phyloP scores from a whole-genome alignment of 1,140 invertebrate genomes.

The Leptoteleia sp. region DNA sequence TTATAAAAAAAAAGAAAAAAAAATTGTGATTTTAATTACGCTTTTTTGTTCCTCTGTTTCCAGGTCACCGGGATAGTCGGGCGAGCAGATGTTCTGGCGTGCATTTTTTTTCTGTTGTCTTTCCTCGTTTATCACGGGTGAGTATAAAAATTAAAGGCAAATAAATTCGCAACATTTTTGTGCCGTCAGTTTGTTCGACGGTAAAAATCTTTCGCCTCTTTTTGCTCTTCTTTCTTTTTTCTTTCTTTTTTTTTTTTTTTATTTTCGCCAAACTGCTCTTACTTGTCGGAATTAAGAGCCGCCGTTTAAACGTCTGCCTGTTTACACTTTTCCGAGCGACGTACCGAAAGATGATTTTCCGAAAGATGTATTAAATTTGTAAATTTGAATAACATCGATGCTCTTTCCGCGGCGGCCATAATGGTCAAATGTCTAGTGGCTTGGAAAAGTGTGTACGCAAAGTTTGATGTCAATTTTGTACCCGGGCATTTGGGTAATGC shows the following conservation, averaged over 20 bases:
- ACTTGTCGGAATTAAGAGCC: slow-evolving; percentile 2
- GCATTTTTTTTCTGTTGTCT: slow-evolving; percentile 90
- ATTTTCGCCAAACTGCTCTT: too few species aligned
- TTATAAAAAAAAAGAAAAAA: too few species aligned
- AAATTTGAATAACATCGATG: slow-evolving; percentile 37
- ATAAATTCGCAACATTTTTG: slow-evolving; percentile 30
- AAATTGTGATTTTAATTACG: slow-evolving; percentile 31
- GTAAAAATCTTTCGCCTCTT: too few species aligned
- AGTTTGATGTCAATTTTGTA: too few species aligned
- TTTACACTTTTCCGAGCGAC: slow-evolving; percentile 6
- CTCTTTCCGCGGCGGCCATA: slow-evolving; percentile 21
- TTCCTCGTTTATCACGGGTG: slow-evolving; percentile 90
- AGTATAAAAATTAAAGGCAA: slow-evolving; percentile 74
- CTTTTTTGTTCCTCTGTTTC: slow-evolving; percentile 72
- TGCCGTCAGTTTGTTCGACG: not conserved
- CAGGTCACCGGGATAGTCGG: slow-evolving; percentile 91
- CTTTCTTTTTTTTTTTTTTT: too few species aligned
- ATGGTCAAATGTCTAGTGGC: slow-evolving; percentile 52
- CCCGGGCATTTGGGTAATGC: too few species aligned
- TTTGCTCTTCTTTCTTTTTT: too few species aligned
- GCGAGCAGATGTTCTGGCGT: slow-evolving; percentile 91
- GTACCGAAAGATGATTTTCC: too few species aligned
- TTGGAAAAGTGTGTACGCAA: too few species aligned
- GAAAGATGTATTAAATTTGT: slow-evolving; percentile 25
- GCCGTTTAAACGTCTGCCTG: not conserved